A percentile compares a stretch with the other conserved stretches of the same genome.
phyloP scores from a whole-genome alignment of 2,888 invertebrate species.

The Leptopilina syphax region DNA sequence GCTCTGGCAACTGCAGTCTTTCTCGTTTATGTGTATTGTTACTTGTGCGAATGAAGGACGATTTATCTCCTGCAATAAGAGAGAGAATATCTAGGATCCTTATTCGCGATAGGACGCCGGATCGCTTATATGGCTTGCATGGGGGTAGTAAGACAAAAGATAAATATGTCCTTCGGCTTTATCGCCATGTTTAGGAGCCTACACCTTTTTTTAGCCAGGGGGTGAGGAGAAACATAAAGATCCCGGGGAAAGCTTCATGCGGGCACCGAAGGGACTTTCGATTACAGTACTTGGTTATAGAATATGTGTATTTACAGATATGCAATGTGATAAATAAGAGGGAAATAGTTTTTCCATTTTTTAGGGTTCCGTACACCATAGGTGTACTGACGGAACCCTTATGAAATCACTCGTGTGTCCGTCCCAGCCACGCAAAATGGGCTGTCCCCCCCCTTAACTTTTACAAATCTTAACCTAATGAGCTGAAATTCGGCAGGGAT shows the following conservation, averaged over 20 bases:
- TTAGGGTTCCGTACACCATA: too few relatives aligned
- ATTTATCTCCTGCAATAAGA: slow-evolving; percentile 59
- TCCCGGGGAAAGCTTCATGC: slow-evolving; percentile 3
- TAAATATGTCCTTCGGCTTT: slow-evolving; percentile 61
- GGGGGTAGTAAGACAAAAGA: slow-evolving; percentile 46
- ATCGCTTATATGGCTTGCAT: slow-evolving; percentile 26
- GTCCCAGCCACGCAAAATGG: too few relatives aligned
- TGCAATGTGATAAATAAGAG: background rate
- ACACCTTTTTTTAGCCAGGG: background rate
- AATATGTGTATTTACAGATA: background rate
- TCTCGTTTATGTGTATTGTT: slow-evolving; percentile 36
- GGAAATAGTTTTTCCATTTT: too few relatives aligned
- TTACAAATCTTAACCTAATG: too few relatives aligned
- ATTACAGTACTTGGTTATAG: slow-evolving; percentile 18
- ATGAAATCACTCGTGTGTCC: too few relatives aligned
- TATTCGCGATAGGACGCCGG: slow-evolving; percentile 60
- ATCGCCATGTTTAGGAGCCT: slow-evolving; percentile 51
- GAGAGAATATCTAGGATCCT: slow-evolving; percentile 41
- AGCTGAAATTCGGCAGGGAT: too few relatives aligned
- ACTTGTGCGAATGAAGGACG: slow-evolving; percentile 62
- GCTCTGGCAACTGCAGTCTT: slow-evolving; percentile 13
- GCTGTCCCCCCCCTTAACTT: too few relatives aligned
- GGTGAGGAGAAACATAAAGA: slow-evolving; percentile 13
- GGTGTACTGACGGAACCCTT: too few relatives aligned
- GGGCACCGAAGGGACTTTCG: background rate